Percentiles rank a stretch among this genome's conserved stretches.
phyloP scores from a whole-genome alignment of 2,797 vertebrate species.

The Acrossocheilus fasciatus region DNA sequence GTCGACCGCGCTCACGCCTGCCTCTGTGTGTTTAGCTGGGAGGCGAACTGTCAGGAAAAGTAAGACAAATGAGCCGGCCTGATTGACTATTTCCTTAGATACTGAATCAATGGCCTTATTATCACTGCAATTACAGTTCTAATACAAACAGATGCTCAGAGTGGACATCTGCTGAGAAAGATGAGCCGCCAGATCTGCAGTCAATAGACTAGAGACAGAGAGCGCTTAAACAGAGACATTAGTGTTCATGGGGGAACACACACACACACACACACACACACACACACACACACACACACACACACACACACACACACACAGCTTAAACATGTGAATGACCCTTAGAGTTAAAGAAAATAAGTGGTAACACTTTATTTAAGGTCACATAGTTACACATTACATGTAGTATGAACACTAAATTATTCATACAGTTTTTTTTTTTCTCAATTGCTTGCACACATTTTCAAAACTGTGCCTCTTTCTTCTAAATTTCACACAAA shows the following conservation, averaged over 20 bases:
- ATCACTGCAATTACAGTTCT: conserved; percentile 92
- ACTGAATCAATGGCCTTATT: conserved; percentile 94
- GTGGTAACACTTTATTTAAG: not conserved
- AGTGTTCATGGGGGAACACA: conserved; percentile 73
- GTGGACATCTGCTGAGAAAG: conserved; percentile 86
- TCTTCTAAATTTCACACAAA: no score
- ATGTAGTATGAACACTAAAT: not conserved
- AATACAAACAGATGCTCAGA: conserved; percentile 92
- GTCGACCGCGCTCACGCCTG: conserved; percentile 82
- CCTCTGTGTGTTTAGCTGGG: conserved; percentile 85
- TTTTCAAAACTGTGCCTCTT: no score
- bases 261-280: conserved; percentile 20
- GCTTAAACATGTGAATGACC: not conserved
- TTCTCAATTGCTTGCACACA: no score
- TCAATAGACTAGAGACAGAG: conserved; percentile 80
- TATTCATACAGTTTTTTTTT: no score
- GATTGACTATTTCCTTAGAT: conserved; percentile 92
- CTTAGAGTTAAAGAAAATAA: not conserved
- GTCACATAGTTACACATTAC: not conserved
- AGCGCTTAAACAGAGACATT: conserved; percentile 77
- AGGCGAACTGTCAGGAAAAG: conserved; percentile 88
- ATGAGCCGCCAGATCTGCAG: conserved; percentile 81
- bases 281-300: not conserved
- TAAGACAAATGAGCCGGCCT: conserved; percentile 91
- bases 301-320: conserved; percentile 49